phyloP scores from a whole-genome alignment of 1,140 invertebrate genomes.

The Drosophila sp. region DNA sequence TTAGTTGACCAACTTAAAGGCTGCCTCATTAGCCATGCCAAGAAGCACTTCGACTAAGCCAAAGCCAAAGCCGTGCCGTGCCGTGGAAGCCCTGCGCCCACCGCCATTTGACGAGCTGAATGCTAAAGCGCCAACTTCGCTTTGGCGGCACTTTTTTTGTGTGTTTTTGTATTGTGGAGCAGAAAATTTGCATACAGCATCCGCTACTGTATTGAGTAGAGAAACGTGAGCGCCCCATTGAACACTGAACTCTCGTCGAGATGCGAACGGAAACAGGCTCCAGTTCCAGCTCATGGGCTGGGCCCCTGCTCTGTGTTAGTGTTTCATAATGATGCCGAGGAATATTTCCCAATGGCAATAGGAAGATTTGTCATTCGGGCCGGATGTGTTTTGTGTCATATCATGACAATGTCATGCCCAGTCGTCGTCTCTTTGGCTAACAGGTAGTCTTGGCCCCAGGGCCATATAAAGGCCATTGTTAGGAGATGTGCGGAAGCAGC shows the following conservation, averaged over 20 bases:
- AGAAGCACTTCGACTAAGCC: constrained; percentile 74
- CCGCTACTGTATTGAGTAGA: constrained; percentile 71
- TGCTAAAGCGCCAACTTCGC: constrained; percentile 53
- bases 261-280: constrained; percentile 55
- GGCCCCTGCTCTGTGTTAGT: constrained; percentile 1
- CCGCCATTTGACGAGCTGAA: constrained; percentile 45
- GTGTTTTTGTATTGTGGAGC: background rate
- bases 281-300: background rate
- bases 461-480: constrained; percentile 55
- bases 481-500: constrained; percentile 66
- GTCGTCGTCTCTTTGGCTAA: constrained; percentile 45
- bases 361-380: constrained; percentile 71
- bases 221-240: constrained; percentile 36
- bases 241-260: background rate
- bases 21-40: constrained; percentile 73
- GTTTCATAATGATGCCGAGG: constrained; percentile 71
- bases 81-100: background rate
- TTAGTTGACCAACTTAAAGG: constrained; percentile 69
- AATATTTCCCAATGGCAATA: constrained; percentile 57
- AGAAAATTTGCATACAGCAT: constrained; percentile 77
- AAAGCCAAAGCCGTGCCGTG: constrained; percentile 31
- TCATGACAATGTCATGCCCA: constrained; percentile 70
- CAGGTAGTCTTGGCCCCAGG: constrained; percentile 62
- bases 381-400: constrained; percentile 77
- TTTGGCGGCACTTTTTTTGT: constrained; percentile 64